Evolutionary conservation across 2,888 invertebrate genomes (phyloP), one percentile per base, ranked within the genome.

Genomic region (Drosophila nr. medialis): DNA sequence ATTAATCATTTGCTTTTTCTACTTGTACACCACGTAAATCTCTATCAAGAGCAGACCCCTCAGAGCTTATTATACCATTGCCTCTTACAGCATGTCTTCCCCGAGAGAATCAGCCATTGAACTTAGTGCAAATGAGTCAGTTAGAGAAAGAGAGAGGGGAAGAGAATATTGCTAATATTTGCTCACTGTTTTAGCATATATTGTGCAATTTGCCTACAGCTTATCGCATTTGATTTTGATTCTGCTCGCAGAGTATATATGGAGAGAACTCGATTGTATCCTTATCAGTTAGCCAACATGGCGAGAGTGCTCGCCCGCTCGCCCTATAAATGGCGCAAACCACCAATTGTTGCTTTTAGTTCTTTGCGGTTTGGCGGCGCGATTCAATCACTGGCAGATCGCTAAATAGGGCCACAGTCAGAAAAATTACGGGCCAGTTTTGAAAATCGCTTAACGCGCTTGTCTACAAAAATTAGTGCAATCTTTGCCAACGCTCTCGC

Each of bases 311-410:
- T 67, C 55, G 32, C 11, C 50, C 40, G 32, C 29, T 48, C 66
- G 59, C 48, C 55, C 77, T 89, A 89, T 89, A 87, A 89, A 86
- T 86, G 83, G 49, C 74, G 74, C 71, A 83, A 81, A 83, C 68
- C 80, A 74, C 58, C 67, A 73, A 74, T 73, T 64, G 64, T 67
- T 72, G 71, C 71, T 78, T 79, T 88, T 89, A 88, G 88, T 88
- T 87, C 83, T 85, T 80, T 80, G 58, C 76, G 72, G 72, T 68
- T 83, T 72, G 76, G 63, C 85, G 72, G 64, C 71, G 87, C 69
- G 83, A 75, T 70, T 64, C 50, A 81, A 80, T 61, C 81, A 67
- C 65, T 53, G 60, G n/a, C 53, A 69, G 36, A 50, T 59, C 56
- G 38, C 53, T 54, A 24, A 50, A 77, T 15, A 48, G 40, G 56